A percentile compares a stretch with the other conserved stretches of the same genome.
These are phyloP conservation scores for Drosophila robusta DNA, from an alignment of 2,888 invertebrate species.

Conservation along the genomic window DNA sequence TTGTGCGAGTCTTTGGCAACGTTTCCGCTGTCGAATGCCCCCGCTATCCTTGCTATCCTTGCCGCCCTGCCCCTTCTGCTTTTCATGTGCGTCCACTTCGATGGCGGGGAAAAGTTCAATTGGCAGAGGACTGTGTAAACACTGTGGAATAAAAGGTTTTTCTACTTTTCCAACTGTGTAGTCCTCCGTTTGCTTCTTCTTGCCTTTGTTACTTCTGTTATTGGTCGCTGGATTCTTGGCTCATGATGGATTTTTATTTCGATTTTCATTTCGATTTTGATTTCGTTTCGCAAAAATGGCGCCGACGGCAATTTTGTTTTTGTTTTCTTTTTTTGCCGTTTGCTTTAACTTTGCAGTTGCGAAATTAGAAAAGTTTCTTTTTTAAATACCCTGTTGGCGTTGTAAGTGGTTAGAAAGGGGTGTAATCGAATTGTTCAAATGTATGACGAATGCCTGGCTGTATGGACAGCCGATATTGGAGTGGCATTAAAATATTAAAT, in stretches of 20 bases:
- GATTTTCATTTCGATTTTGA: conserved; percentile 53
- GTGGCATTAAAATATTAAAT: too few relatives aligned
- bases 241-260: conserved; percentile 41
- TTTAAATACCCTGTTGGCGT: background rate
- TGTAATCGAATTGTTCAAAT: background rate
- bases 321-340: conserved; percentile 26
- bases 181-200: conserved; percentile 15
- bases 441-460: too few relatives aligned
- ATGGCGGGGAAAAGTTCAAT: conserved; percentile 70
- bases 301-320: conserved; percentile 60
- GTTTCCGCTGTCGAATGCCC: background rate
- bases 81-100: conserved; percentile 14
- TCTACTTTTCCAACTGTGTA: conserved; percentile 75
- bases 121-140: conserved; percentile 80
- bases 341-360: conserved; percentile 44
- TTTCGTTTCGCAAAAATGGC: conserved; percentile 56
- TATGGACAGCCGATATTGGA: too few relatives aligned
- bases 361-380: conserved; percentile 78
- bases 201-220: background rate
- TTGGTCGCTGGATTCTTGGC: conserved; percentile 10
- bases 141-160: conserved; percentile 83
- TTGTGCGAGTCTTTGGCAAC: conserved; percentile 66
- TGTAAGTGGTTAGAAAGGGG: background rate
- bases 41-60: background rate
- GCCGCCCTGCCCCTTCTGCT: background rate